A percentile compares a stretch with the other conserved stretches of the same genome.
Conservation (phyloP, 2,888 invertebrate species). For the Dryocosmus kuriphilus region DNA sequence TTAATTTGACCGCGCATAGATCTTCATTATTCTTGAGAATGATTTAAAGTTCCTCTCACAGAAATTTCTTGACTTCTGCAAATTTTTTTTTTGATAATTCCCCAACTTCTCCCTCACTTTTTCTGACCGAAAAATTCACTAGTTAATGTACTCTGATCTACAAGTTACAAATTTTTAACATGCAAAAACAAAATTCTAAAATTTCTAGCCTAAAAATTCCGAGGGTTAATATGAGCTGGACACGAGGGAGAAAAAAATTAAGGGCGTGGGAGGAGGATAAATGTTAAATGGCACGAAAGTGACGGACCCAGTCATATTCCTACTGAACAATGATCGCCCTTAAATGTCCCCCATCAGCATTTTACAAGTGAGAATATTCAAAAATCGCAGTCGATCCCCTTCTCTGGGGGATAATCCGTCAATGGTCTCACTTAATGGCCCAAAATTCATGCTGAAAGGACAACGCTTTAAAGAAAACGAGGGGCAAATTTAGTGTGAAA, state of each 20-base stretch:
- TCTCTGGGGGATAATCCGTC: slow-evolving; percentile 63
- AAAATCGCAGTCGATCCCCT: slow-evolving; percentile 54
- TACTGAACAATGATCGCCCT: slow-evolving; percentile 63
- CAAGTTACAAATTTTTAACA: too few species aligned
- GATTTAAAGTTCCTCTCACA: too few species aligned
- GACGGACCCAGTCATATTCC: slow-evolving; percentile 57
- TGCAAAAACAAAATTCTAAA: not conserved
- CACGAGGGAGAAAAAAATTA: slow-evolving; percentile 40
- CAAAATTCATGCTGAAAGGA: slow-evolving; percentile 64
- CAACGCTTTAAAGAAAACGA: slow-evolving; percentile 61
- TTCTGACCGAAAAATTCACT: too few species aligned
- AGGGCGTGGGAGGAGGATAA: slow-evolving; percentile 35
- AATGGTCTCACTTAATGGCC: slow-evolving; percentile 61
- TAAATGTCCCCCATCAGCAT: slow-evolving; percentile 62
- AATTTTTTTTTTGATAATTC: too few species aligned
- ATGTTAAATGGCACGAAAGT: slow-evolving; percentile 26
- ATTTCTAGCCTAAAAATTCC: not conserved
- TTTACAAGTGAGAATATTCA: slow-evolving; percentile 65
- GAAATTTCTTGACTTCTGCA: too few species aligned
- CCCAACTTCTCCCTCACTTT: too few species aligned
- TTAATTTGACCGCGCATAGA: too few species aligned
- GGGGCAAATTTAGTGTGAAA: slow-evolving; percentile 67
- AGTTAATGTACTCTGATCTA: too few species aligned
- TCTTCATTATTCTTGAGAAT: too few species aligned
- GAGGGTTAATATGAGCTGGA: slow-evolving; percentile 39